A percentile compares a stretch with the other conserved stretches of the same genome.
Evolutionary conservation across 2,797 vertebrate species (phyloP).

Genomic region (Furcifer pardalis): DNA sequence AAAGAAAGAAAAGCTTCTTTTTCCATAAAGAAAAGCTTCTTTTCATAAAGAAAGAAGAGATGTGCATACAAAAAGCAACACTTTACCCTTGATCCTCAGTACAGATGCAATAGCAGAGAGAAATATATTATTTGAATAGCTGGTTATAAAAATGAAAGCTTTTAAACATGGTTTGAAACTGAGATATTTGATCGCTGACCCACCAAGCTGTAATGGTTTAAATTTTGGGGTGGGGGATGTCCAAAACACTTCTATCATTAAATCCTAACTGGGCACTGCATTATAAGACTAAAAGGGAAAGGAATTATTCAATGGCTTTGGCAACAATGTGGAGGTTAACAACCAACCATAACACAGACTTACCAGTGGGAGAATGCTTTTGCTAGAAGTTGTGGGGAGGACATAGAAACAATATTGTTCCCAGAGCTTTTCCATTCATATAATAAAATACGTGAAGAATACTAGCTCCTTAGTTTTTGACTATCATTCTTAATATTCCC

Average conservation of each 20-base stretch:
- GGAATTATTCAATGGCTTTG: neutral
- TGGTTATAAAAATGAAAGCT: constrained; percentile 47
- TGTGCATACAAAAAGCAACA: constrained; percentile 21
- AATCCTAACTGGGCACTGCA: constrained; percentile 3
- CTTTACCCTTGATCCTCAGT: constrained; percentile 42
- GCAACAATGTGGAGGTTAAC: neutral
- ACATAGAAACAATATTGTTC: neutral
- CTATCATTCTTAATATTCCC: neutral
- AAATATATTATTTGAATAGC: neutral
- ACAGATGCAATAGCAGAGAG: constrained; percentile 31
- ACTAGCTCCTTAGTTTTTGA: too few relatives aligned
- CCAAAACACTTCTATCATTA: neutral
- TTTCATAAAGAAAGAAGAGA: constrained; percentile 30
- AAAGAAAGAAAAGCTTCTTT: constrained; percentile 31
- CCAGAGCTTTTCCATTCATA: neutral
- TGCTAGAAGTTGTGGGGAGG: neutral
- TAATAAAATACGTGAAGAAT: neutral
- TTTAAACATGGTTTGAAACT: constrained; percentile 30
- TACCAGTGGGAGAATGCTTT: neutral
- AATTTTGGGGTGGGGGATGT: neutral
- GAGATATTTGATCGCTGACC: constrained; percentile 14
- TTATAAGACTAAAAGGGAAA: constrained; percentile 16
- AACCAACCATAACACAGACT: neutral
- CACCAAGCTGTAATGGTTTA: neutral
- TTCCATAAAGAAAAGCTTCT: constrained; percentile 38